Percentiles rank a stretch among this genome's conserved stretches.
Evolutionary conservation across 2,797 vertebrate genomes (phyloP).

Genomic region (Cyclura pinguis): DNA sequence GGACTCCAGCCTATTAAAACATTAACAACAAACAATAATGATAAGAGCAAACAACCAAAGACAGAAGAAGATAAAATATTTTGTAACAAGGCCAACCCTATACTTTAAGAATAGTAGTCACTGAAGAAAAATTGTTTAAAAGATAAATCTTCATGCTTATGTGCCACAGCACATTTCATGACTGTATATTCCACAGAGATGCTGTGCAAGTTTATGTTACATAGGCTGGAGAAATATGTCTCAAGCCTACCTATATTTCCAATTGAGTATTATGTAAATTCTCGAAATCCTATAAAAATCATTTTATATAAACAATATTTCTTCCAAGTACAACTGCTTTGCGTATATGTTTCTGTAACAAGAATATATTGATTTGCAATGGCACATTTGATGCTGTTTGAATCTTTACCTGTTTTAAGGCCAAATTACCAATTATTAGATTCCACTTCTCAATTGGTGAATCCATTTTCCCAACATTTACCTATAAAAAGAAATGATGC

Average conservation of each 20-base stretch:
- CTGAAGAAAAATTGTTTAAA: not conserved
- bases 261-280: not conserved
- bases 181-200: not conserved
- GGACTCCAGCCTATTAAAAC: not conserved
- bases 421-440: slow-evolving; percentile 95
- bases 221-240: not conserved
- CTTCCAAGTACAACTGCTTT: not conserved
- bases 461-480: slow-evolving; percentile 98
- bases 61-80: not conserved
- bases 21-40: not conserved
- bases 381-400: not conserved
- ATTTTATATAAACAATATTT: not conserved
- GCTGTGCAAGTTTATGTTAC: not conserved
- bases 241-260: not conserved
- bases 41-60: not conserved
- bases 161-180: not conserved
- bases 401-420: slow-evolving; percentile 92
- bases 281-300: not conserved
- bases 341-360: not conserved
- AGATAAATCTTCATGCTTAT: not conserved
- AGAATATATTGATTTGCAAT: not conserved
- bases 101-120: not conserved
- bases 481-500: slow-evolving; percentile 79
- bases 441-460: slow-evolving; percentile 99
- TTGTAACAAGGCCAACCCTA: not conserved